A percentile compares a stretch with the other conserved stretches of the same genome.
phyloP scores from a whole-genome alignment of 2,888 invertebrate species.

The Plagodis pulveraria region DNA sequence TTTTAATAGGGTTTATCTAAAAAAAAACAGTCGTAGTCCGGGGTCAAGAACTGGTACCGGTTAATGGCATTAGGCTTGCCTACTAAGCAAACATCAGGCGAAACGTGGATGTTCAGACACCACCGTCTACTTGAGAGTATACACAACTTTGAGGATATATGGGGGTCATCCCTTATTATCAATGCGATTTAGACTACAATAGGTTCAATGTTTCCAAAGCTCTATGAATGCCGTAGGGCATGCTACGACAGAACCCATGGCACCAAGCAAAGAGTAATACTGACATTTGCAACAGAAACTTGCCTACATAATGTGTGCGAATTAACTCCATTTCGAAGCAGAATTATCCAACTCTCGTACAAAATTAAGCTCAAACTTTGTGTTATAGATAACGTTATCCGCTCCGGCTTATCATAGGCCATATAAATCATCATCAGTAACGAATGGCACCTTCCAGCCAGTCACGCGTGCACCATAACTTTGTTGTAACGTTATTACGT shows the following conservation, averaged over 20 bases:
- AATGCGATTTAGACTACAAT: too few relatives aligned
- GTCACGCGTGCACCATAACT: conserved; percentile 80
- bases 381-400: conserved; percentile 22
- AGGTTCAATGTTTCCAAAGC: too few relatives aligned
- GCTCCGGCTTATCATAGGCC: conserved; percentile 19
- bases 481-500: conserved; percentile 82
- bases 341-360: conserved; percentile 10
- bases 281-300: conserved; percentile 1
- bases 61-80: too few relatives aligned
- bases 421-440: conserved; percentile 45
- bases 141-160: too few relatives aligned
- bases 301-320: conserved; percentile 4
- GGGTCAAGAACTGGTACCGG: too few relatives aligned
- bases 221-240: too few relatives aligned
- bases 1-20: too few relatives aligned
- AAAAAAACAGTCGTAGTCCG: too few relatives aligned
- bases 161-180: too few relatives aligned
- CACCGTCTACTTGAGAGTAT: too few relatives aligned
- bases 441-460: conserved; percentile 56
- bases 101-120: too few relatives aligned
- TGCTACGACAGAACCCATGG: background rate
- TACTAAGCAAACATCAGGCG: too few relatives aligned
- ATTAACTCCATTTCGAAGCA: conserved; percentile 5
- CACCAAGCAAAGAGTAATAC: conserved; percentile 1
- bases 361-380: conserved; percentile 14